Base-by-base conservation (phyloP, 2,113 vertebrate genomes). In the cat (Felis catus) region DNA sequence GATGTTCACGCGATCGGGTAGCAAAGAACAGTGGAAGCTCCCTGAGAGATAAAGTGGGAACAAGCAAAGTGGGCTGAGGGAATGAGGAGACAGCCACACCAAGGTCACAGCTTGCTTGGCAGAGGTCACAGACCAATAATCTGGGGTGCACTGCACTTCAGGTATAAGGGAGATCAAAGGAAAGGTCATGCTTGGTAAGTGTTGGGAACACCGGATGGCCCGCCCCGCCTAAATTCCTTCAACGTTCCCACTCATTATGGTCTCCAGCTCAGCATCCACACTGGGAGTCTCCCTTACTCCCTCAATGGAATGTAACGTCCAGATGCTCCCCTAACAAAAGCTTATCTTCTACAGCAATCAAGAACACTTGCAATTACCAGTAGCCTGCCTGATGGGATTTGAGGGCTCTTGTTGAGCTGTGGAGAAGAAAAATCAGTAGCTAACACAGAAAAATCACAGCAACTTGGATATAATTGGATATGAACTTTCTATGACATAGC, bases 381-480 rank as follows among this genome's bases (percentile, higher is more conserved):
- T 81, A 92, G 94, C 71, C 51, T 81, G 95, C 93, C 90, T 96
- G 92, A 93, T 83, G 65, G 83, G 19, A 31, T 89, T 87, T 80
- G 76, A 97, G 81, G 95, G 53, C 96, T 90, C 88, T 97, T 96
- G 94, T 23, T 65, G 25, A 97, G 70, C 74, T 91, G 7, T 92
- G 87, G 95, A 94, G 94, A 97, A 96, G 96, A 96, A 97, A 98
- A 98, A 98, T 98, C 96, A 96, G 96, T 84, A 95, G 85, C 94
- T 97, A 73, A 93, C 10, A n/a, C 41, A 68, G 85, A 86, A 89
- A 91, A 93, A 65, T 80, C 97, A 85, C 88, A 97, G 91, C 19
- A 25, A 96, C 71, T 81, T 0, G 5, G 71, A 16, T 95, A 79
- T 96, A 97, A 98, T 70, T 96, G 97, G 65, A 85, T 90, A 65